Evolutionary conservation across 2,113 vertebrate species (phyloP), one percentile per base, ranked within the genome.

Genomic region (Microcebus tavaratra): DNA sequence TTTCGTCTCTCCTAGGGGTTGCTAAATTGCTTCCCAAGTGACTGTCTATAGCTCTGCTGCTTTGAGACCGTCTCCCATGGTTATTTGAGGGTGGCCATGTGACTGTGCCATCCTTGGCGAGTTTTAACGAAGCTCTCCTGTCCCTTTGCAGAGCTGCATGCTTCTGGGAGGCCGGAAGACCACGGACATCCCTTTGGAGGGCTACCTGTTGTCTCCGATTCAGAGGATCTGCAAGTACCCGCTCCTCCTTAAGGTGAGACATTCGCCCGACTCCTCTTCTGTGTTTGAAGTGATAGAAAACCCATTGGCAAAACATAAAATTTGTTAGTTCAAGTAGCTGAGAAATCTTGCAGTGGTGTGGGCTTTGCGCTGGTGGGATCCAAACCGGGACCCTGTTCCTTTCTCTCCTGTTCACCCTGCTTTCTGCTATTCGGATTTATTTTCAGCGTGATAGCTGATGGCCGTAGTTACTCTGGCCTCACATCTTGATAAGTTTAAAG

Each of bases 201-300:
- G 99, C 86, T 99, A 99, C 98, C 99, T 99, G 85, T 99, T 99
- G 79, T 99, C 98, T 61, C 99, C 99, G 25, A 99, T 99, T 96
- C 99, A 99, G 99, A 99, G 99, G 98, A 99, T 99, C 98, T 99
- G 99, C 99, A 99, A 99, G 98, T 99, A 99, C 57, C 99, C 99
- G 3, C 99, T 99, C 75, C 99, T 99, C 55, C 99, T 99, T 39
- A 99, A 99, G 99, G 99, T 99, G 99, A 98, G 70, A 13, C 2
- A 3, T 0, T 42, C 50, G 2, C 25, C 15, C 3, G 3, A 3
- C 87, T 48, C 31, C 68, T 80, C 8, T 48, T 45, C 48, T 1
- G 0, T 15, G 3, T 42, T 20, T 2, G 20, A 90, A 48, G 50
- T 0, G 27, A 12, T 10, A 27, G 89, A 42, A 84, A 39, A 15